Conservation (phyloP, 2,797 vertebrate genomes). For the Cuniculus paca region DNA sequence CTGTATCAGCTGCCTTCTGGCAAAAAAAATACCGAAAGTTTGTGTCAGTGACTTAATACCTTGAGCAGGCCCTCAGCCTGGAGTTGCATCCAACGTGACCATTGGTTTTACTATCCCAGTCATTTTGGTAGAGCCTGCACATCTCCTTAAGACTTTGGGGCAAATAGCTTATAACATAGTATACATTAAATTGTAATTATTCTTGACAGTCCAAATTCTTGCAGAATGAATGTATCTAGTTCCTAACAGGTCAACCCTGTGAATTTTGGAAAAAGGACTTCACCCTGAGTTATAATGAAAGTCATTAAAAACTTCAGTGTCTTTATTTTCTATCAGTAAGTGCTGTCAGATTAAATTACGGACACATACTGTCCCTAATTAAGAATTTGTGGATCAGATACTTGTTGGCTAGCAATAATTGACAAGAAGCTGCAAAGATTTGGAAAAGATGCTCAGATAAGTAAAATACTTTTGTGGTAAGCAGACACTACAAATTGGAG, state of each 20-base stretch:
- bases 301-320: not conserved
- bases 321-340: not conserved
- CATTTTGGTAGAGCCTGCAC: not conserved
- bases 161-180: constrained; percentile 23
- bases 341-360: constrained; percentile 25
- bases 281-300: constrained; percentile 19
- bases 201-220: not conserved
- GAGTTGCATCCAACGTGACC: not conserved
- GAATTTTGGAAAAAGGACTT: not conserved
- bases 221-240: constrained; percentile 23
- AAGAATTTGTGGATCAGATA: constrained; percentile 1
- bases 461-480: not conserved
- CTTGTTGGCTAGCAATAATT: not conserved
- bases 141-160: not conserved
- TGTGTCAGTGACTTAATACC: not conserved
- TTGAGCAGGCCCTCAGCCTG: not conserved
- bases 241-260: not conserved
- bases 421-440: not conserved
- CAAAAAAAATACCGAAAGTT: not conserved
- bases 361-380: not conserved
- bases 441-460: not conserved
- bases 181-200: constrained; percentile 52
- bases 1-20: not conserved
- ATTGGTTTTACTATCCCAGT: not conserved
- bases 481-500: not conserved